Conservation (phyloP, 2,797 vertebrate genomes). For the Taeniopygia guttata region DNA sequence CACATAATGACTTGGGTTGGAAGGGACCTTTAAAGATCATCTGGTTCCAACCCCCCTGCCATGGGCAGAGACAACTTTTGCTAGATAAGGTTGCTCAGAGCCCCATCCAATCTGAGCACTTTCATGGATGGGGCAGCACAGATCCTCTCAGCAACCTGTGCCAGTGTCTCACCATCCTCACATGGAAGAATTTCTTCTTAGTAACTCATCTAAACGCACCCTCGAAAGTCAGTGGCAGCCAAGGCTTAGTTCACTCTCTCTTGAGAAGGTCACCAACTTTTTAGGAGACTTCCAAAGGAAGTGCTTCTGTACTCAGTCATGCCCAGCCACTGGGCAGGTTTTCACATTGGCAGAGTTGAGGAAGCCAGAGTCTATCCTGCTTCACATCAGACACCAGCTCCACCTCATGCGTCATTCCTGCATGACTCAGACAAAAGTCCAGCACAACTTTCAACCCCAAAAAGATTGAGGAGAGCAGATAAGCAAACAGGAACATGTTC, state of each 20-base stretch:
- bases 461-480: not conserved
- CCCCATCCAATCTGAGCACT: not conserved
- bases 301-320: not conserved
- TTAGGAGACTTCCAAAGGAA: not conserved
- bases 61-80: not conserved
- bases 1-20: not conserved
- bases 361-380: not conserved
- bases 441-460: not conserved
- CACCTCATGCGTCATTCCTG: not conserved
- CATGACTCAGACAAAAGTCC: constrained; percentile 23
- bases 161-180: not conserved
- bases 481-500: not conserved
- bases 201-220: not conserved
- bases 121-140: not conserved
- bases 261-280: not conserved
- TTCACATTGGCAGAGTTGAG: not conserved
- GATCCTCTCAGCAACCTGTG: not conserved
- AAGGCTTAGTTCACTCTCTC: not conserved
- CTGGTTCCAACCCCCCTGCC: not conserved
- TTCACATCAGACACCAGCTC: not conserved
- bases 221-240: not conserved
- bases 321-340: not conserved
- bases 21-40: not conserved
- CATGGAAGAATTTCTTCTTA: not conserved
- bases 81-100: not conserved